Evolutionary conservation across 2,113 vertebrate species (phyloP), one percentile per base, ranked within the genome.

Genomic region (Chloropsis hardwickii): DNA sequence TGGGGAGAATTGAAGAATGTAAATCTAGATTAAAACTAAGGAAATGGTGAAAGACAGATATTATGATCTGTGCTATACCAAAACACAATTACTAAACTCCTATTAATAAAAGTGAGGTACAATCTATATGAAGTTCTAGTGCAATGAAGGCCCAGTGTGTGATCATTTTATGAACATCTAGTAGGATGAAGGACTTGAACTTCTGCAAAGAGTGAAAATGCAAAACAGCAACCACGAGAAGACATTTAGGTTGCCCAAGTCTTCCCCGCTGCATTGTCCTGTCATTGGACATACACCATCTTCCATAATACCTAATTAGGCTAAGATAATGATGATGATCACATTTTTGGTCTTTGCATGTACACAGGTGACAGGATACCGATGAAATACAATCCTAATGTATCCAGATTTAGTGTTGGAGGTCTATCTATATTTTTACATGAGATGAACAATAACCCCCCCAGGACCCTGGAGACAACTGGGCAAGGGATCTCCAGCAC

Each of bases 381-480:
- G 53, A 14, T 15, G 24, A n/a, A n/a, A 48, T 50, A 29, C 12
- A 35, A 42, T 33, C 6, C 19, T 39, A 42, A 72, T 33, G 3
- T 51, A 24, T 73, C 67, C 69, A n/a, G 6, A 29, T 33, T 39
- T 25, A 13, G 4, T 17, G 11, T 42, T 1, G 1, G 54, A 83
- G 7, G 6, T 24, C 28, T 35, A 8, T 19, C 11, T 51, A 1
- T 53, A 24, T 35, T 96, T 73, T 27, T n/a, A 57, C 9, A 62
- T 1, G 0, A 39, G n/a, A 19, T 70, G 69, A 69, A 18, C 27
- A 33, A 35, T 64, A 61, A 39, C 3, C 0, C n/a, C 5, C 12
- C 40, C 27, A 60, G 19, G 10, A 28, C 23, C 18, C 12, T 53
- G 39, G 15, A 62, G 28, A 78, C 33, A 70, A 2, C 14, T 28